phyloP scores from a whole-genome alignment of 2,113 vertebrate species.

The Donacobius atricapilla region DNA sequence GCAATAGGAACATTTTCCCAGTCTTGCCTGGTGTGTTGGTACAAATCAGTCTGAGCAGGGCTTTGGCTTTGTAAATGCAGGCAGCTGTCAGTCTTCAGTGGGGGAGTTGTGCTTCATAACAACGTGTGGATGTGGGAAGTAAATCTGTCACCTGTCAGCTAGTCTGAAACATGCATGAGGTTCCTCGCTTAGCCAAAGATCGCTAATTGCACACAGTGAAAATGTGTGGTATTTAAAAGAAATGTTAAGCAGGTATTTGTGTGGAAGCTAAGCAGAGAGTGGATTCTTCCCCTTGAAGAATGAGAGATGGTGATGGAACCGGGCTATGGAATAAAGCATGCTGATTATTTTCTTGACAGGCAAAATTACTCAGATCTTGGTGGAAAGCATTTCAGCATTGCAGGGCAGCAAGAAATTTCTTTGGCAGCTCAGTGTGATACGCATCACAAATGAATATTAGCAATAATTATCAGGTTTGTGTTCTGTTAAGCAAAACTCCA shows the following conservation, averaged over 20 bases:
- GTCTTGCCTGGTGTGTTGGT: neutral
- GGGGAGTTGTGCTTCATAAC: slow-evolving; percentile 28
- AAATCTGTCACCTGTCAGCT: slow-evolving; percentile 53
- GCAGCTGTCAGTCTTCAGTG: slow-evolving; percentile 39
- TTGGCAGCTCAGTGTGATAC: slow-evolving; percentile 29
- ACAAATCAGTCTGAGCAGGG: neutral
- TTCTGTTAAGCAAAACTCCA: slow-evolving; percentile 22
- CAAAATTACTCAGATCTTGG: slow-evolving; percentile 34
- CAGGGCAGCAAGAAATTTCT: slow-evolving; percentile 21
- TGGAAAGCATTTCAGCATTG: slow-evolving; percentile 8
- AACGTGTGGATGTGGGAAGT: slow-evolving; percentile 20
- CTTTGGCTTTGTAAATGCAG: slow-evolving; percentile 7
- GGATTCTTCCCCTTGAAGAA: neutral
- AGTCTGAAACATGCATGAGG: neutral
- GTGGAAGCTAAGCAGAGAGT: neutral
- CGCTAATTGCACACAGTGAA: neutral
- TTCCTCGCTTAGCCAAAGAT: neutral
- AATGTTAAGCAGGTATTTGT: slow-evolving; percentile 3
- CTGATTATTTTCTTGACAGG: slow-evolving; percentile 46
- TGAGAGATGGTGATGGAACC: neutral
- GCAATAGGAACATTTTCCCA: neutral
- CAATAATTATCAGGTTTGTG: slow-evolving; percentile 3
- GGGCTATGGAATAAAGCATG: neutral
- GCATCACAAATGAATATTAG: neutral
- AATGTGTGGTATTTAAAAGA: slow-evolving; percentile 2